Evolutionary conservation across 1,140 invertebrate species (phyloP), one percentile per base, ranked within the genome.

Genomic region (Cotesia chilonis): DNA sequence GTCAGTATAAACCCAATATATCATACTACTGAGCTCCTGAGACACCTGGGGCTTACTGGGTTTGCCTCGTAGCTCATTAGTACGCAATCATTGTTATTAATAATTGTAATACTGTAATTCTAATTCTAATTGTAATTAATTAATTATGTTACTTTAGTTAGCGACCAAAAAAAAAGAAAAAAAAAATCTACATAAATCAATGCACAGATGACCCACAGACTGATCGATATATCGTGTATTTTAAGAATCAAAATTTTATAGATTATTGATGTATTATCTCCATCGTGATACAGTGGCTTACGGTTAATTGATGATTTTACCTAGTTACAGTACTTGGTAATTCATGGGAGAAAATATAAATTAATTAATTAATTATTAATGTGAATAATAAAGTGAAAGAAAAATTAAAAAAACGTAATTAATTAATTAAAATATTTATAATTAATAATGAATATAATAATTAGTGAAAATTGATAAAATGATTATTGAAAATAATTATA

Each of bases 201-300:
- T 82, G 79, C 81, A 83, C 79, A 81, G 82, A 71, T 71, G 69
- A 83, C 79, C 81, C 79, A 76, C 74, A 76, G 71, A 77, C 71
- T 74, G 78, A 83, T 78, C 75, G 77, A 80, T 65, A 76, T 78
- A 79, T 70, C 75, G 71, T 72, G 72, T 75, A 81, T 76, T 77
- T 75, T 79, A 72, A 76, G 69, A 82, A 83, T 83, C 81, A 79
- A 82, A 80, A 81, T 80, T 74, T 76, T 76, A 47, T 47, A 47
- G 41, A 59, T 74, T 57, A 66, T 41, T 68, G 60, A 68, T 60
- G 57, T 69, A 61, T 55, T 36, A 68, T 69, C 38, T 68, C 63
- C 73, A 59, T 69, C 69, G 35, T 52, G 59, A 67, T 63, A 61
- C 72, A 66, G 75, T 75, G 74, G 78, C 71, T 77, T 78, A 74